Evolutionary conservation across 2,797 vertebrate species (phyloP), one percentile per base, ranked within the genome.

Genomic region (Chelon labrosus): DNA sequence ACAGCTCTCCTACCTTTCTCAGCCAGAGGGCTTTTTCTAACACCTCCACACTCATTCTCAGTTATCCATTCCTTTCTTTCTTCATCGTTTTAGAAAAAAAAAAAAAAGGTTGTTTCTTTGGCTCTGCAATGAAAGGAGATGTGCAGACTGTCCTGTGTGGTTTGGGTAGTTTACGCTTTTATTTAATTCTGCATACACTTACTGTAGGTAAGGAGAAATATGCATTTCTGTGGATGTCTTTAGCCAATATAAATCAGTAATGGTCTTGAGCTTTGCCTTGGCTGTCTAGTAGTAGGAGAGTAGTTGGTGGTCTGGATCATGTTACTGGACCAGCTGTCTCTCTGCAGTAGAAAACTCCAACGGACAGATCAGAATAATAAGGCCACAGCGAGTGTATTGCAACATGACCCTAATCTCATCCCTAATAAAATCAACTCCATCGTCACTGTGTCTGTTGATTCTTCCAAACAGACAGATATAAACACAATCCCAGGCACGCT

Each of bases 311-410:
- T 83, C 83, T 84, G 82, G 87, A 89, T 93, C 89, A 77, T 73
- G 83, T 94, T 93, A 86, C 91, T 52, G 57, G 67, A 57, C 90
- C 93, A 93, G 91, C 89, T 94, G 92, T 91, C 90, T 87, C 87
- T 78, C 79, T 86, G 84, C 85, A 84, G 79, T 55, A 66, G 78
- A 86, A 90, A 89, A 88, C 88, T 84, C 77, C 77, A 80, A 76
- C 49, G 83, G 84, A 89, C 83, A 87, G 70, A 88, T 88, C 77
- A 80, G 60, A 93, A 89, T 88, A 85, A 89, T 85, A 87, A 82
- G 81, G 83, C 77, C 80, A 81, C 81, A 76, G 79, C 72, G 74
- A 90, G 75, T 46, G 52, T 52, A 79, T 67, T 79, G 87, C 77
- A 91, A 91, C 77, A 79, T 57, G 73, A 88, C 59, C 90, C 87